phyloP scores from a whole-genome alignment of 1,140 invertebrate species.

The Tigriopus japonicus region DNA sequence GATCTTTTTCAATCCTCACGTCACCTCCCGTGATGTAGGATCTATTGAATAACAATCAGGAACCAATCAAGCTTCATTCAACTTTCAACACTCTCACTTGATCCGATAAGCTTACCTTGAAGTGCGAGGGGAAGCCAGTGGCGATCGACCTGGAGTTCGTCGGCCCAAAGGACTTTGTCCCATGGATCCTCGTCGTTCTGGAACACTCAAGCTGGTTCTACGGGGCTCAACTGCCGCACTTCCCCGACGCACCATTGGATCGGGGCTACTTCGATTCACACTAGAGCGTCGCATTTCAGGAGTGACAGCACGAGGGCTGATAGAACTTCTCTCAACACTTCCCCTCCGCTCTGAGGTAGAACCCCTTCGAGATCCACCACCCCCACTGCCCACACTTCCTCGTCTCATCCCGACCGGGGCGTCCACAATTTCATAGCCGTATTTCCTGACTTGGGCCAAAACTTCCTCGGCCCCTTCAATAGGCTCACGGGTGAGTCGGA shows the following conservation, averaged over 20 bases:
- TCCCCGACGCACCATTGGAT: background rate
- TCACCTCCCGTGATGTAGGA: too few species aligned
- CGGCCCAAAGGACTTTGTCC: background rate
- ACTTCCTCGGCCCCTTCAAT: slow-evolving; percentile 9
- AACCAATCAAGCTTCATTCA: too few species aligned
- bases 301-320: background rate
- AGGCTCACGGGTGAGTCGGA: slow-evolving; percentile 7
- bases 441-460: background rate
- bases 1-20: slow-evolving; percentile 4
- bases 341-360: background rate
- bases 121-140: slow-evolving; percentile 6
- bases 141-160: slow-evolving; percentile 5
- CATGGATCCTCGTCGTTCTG: background rate
- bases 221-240: background rate
- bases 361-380: background rate
- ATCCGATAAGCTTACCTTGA: slow-evolving; percentile 3
- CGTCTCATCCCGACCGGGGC: background rate
- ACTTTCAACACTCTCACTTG: too few species aligned
- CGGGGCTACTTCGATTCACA: background rate
- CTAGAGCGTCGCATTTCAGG: background rate
- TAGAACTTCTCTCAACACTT: background rate
- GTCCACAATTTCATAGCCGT: slow-evolving; percentile 10
- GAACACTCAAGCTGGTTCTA: slow-evolving; percentile 2
- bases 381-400: background rate
- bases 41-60: background rate